A percentile compares a stretch with the other conserved stretches of the same genome.
Evolutionary conservation across 2,797 vertebrate genomes (phyloP).

Genomic region (Clarias pachynema): DNA sequence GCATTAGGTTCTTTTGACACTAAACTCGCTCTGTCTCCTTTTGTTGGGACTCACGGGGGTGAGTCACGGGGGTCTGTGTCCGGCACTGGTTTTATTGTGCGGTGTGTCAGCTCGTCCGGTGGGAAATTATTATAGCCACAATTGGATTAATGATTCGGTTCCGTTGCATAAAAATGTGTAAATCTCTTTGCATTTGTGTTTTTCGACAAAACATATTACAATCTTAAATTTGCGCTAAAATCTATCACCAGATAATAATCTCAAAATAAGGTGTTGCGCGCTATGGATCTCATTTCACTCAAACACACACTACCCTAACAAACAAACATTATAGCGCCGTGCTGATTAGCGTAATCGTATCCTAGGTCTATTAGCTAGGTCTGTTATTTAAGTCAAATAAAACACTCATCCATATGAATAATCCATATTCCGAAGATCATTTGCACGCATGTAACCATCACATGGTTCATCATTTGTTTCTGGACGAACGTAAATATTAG

Average conservation of each 20-base stretch:
- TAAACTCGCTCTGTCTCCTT: conserved; percentile 76
- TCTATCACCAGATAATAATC: not conserved
- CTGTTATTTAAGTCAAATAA: not conserved
- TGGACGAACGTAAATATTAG: conserved; percentile 32
- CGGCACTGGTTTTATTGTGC: conserved; percentile 80
- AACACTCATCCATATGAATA: not conserved
- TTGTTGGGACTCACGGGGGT: conserved; percentile 77
- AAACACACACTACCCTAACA: not conserved
- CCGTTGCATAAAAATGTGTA: not conserved
- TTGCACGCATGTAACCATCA: conserved; percentile 13
- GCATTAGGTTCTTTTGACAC: conserved; percentile 75
- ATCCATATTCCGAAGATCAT: not conserved
- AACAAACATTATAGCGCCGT: not conserved
- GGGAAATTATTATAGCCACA: conserved; percentile 78
- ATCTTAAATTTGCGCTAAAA: not conserved
- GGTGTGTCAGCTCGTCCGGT: conserved; percentile 71
- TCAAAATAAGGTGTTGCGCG: not conserved
- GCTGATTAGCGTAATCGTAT: not conserved
- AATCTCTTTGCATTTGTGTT: not conserved
- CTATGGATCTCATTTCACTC: not conserved
- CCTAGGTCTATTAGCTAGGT: not conserved
- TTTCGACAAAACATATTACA: not conserved
- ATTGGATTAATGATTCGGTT: conserved; percentile 27
- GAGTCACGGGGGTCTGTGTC: conserved; percentile 78
- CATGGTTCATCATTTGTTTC: conserved; percentile 10